These are phyloP conservation scores for Oligia latruncula DNA, from an alignment of 2,888 invertebrate species.

Conservation along the genomic window DNA sequence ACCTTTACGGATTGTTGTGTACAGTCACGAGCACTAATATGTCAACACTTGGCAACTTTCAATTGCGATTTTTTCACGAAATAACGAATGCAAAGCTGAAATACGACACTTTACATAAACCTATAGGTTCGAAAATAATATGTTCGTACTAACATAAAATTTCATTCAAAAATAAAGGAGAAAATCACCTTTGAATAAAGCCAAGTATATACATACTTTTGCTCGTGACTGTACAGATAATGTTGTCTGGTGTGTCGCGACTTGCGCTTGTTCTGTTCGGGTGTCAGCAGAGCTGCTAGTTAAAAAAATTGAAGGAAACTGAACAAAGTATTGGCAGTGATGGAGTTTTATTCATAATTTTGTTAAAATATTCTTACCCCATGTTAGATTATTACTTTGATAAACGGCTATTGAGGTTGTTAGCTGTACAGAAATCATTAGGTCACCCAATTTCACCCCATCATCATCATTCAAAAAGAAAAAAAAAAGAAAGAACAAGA, in stretches of 20 bases:
- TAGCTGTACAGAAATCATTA: background rate
- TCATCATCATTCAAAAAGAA: too few relatives aligned
- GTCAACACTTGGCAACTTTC: too few relatives aligned
- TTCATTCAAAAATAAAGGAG: too few relatives aligned
- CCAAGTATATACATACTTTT: too few relatives aligned
- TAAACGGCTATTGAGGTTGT: background rate
- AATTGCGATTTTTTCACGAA: too few relatives aligned
- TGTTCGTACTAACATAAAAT: too few relatives aligned
- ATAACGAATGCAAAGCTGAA: too few relatives aligned
- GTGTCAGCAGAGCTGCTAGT: background rate
- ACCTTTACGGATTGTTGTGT: conserved; percentile 46
- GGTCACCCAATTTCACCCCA: background rate
- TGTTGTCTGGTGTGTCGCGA: conserved; percentile 19
- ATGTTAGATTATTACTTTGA: background rate
- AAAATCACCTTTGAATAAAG: too few relatives aligned
- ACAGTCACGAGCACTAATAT: background rate
- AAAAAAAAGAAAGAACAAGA: too few relatives aligned
- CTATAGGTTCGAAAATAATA: too few relatives aligned
- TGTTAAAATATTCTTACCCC: background rate
- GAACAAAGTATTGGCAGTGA: background rate
- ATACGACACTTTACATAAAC: too few relatives aligned
- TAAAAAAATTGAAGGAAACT: too few relatives aligned
- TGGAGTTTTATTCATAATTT: background rate
- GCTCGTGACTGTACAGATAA: conserved; percentile 5
- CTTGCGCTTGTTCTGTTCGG: background rate